phyloP scores from a whole-genome alignment of 2,797 vertebrate genomes.

The Orestias chungarensis region DNA sequence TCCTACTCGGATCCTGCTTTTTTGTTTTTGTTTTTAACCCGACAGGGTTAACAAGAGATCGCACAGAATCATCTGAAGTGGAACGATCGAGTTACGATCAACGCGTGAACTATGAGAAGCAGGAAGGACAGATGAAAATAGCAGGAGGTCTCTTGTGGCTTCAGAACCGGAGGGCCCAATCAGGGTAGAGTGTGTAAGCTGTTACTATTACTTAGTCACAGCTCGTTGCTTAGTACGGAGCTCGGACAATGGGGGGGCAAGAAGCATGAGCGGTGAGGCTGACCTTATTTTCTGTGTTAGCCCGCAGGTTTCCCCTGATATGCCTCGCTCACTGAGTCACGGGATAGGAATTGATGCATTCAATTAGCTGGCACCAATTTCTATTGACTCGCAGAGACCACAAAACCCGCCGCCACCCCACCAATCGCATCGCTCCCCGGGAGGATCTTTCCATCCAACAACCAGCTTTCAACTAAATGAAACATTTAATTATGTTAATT shows the following conservation, averaged over 20 bases:
- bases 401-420: neutral
- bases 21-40: neutral
- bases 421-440: slow-evolving; percentile 28
- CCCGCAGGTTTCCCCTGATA: slow-evolving; percentile 48
- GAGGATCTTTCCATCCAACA: slow-evolving; percentile 33
- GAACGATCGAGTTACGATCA: neutral
- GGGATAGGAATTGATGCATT: slow-evolving; percentile 52
- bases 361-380: slow-evolving; percentile 54
- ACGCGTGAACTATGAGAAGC: slow-evolving; percentile 25
- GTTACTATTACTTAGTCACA: slow-evolving; percentile 51
- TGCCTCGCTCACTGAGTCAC: slow-evolving; percentile 45
- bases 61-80: neutral
- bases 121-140: slow-evolving; percentile 32
- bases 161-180: slow-evolving; percentile 29
- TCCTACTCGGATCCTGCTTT: neutral
- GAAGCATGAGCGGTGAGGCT: slow-evolving; percentile 18
- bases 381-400: slow-evolving; percentile 30
- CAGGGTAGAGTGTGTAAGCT: slow-evolving; percentile 36
- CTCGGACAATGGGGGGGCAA: slow-evolving; percentile 20
- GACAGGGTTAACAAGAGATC: neutral
- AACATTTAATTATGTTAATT: slow-evolving; percentile 60
- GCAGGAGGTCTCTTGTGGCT: slow-evolving; percentile 18
- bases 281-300: slow-evolving; percentile 58
- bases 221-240: slow-evolving; percentile 42
- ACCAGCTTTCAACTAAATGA: slow-evolving; percentile 30